These are phyloP conservation scores for Idaea dimidiata DNA, from an alignment of 2,888 invertebrate genomes.

Conservation along the genomic window DNA sequence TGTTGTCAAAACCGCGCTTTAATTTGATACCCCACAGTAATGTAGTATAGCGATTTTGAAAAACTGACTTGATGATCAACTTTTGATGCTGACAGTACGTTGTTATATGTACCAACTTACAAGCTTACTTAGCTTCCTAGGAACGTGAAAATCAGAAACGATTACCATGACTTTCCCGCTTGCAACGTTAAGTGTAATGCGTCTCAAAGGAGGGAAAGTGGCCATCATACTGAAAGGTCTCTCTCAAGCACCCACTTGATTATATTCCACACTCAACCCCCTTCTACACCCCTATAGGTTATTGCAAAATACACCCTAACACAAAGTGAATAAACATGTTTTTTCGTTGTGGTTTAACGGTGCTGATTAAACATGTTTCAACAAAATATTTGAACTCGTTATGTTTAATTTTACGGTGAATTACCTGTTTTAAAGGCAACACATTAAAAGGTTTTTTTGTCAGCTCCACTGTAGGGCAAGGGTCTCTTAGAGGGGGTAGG, in stretches of 20 bases:
- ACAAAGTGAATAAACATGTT: constrained; percentile 26
- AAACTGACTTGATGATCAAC: no score
- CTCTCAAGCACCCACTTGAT: constrained; percentile 47
- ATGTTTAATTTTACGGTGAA: constrained; percentile 28
- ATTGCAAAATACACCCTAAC: constrained; percentile 34
- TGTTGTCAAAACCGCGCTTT: no score
- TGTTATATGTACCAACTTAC: neutral
- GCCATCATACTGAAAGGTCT: constrained; percentile 42
- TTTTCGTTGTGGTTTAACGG: constrained; percentile 24
- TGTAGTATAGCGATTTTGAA: no score
- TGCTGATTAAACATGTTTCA: constrained; percentile 18
- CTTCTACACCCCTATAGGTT: constrained; percentile 18
- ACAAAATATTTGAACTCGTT: constrained; percentile 27
- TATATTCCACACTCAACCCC: constrained; percentile 41
- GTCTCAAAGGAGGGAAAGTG: constrained; percentile 35
- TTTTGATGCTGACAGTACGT: no score
- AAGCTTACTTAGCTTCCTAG: neutral
- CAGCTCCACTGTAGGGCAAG: no score
- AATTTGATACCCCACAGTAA: no score
- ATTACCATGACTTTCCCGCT: constrained; percentile 15
- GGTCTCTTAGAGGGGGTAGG: no score
- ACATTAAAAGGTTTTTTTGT: neutral
- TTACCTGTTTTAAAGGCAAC: constrained; percentile 17
- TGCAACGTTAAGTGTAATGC: constrained; percentile 24
- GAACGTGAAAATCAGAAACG: constrained; percentile 17